Base-by-base conservation (phyloP, 2,888 invertebrate genomes). In the Chloroclystis v-ata region DNA sequence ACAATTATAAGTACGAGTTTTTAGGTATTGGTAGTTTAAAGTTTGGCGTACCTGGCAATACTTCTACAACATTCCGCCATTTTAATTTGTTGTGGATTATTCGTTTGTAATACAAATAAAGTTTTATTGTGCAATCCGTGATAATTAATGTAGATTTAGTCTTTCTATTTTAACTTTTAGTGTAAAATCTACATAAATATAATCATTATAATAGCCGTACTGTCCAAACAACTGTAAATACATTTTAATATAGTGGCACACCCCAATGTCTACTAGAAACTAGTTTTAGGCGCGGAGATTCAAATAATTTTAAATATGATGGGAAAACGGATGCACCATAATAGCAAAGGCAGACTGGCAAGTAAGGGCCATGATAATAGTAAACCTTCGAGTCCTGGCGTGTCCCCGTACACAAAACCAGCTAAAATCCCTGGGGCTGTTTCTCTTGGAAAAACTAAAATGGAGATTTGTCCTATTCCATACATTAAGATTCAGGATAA, bases 401-500 rank as follows among this genome's bases (percentile, higher is more conserved):
- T 86, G 37, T 82, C 87, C 4, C 85, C 88, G 0, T 84, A 86
- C 47, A 82, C 72, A 42, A 89, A 89, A 62, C 84, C 87, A 40
- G 69, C 87, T 2, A 89, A 89, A 65, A 74, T 85, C 59, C 81
- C 85, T 20, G 78, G 83, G 37, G 60, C 77, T 2, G 72, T 84
- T 26, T 81, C 82, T 28, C 75, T 77, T 38, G 82, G 82, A 2
- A 89, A 85, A 78, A 78, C 74, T 29, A 84, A 82, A 69, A 75
- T 75, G 13, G 88, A 89, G 49, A 60, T 75, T 48, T 83, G 83
- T 55, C 77, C 84, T 3, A 90, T 92, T 61, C 94, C 94, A 4
- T 86, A 92, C 24, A 90, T 94, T 39, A 92, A 92, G 71, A 90
- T 90, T 60, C 89, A 91, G 53, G 95, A 95, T 63, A 93, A 93